These are phyloP conservation scores for Ceramica pisi DNA, from an alignment of 2,888 invertebrate genomes.

Conservation along the genomic window DNA sequence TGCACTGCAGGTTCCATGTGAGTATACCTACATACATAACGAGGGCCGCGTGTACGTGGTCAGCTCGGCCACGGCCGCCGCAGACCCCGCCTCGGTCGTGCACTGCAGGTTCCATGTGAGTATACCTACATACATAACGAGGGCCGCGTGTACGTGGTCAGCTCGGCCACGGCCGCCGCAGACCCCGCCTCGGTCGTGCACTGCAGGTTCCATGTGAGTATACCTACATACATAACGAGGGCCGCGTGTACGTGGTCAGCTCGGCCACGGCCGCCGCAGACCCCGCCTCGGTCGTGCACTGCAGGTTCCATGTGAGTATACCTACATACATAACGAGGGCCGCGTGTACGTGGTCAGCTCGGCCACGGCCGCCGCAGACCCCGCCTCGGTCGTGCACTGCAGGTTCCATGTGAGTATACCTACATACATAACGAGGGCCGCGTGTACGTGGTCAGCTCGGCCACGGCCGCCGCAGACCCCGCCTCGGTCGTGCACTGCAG, in stretches of 20 bases:
- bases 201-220: conserved; percentile 96
- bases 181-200: conserved; percentile 96
- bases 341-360: conserved; percentile 94
- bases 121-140: no score
- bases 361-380: conserved; percentile 96
- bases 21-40: no score
- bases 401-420: conserved; percentile 97
- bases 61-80: conserved; percentile 95
- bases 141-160: conserved; percentile 94
- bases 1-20: conserved; percentile 97
- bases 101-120: conserved; percentile 97
- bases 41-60: conserved; percentile 94
- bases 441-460: conserved; percentile 94
- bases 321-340: no score
- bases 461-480: conserved; percentile 97
- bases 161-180: conserved; percentile 95
- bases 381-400: conserved; percentile 94
- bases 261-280: conserved; percentile 96
- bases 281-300: conserved; percentile 95
- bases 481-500: conserved; percentile 94
- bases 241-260: conserved; percentile 94
- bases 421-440: no score
- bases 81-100: conserved; percentile 95
- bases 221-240: no score
- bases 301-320: conserved; percentile 96